A percentile compares a stretch with the other conserved stretches of the same genome.
Evolutionary conservation across 2,888 invertebrate species (phyloP).

Genomic region (Nasonovia ribisnigri): DNA sequence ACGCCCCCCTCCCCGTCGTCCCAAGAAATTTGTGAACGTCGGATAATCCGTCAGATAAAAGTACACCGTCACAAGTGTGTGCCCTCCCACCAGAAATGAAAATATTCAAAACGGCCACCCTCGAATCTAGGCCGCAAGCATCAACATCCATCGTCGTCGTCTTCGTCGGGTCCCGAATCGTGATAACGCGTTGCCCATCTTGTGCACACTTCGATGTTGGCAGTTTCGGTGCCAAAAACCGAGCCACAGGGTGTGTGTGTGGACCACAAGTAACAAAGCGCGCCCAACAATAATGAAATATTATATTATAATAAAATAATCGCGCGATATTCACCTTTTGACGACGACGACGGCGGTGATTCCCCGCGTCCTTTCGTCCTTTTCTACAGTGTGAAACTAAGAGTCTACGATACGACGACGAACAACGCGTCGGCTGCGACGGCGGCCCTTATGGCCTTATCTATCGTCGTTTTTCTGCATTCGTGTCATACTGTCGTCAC

Average conservation of each 20-base stretch:
- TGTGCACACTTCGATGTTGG: neutral
- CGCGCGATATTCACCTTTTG: conserved; percentile 41
- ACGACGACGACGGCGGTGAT: conserved; percentile 4
- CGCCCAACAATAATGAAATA: neutral
- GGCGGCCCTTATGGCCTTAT: conserved; percentile 49
- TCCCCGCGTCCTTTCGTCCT: conserved; percentile 36
- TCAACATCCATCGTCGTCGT: neutral
- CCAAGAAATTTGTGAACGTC: neutral
- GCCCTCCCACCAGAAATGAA: neutral
- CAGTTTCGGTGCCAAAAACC: neutral
- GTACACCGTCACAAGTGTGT: neutral
- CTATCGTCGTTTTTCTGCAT: conserved; percentile 61
- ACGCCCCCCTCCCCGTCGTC: neutral
- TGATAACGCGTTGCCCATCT: conserved; percentile 28
- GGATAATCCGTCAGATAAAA: neutral
- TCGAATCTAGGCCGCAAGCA: neutral
- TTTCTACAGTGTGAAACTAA: neutral
- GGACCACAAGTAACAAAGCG: neutral
- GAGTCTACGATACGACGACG: conserved; percentile 13
- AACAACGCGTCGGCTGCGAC: conserved; percentile 22
- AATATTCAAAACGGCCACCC: neutral
- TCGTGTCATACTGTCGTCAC: conserved; percentile 53
- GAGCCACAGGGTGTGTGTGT: neutral
- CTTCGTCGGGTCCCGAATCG: neutral
- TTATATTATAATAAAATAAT: neutral